phyloP scores from a whole-genome alignment of 1,140 invertebrate genomes.

The Microvelia longipes region DNA sequence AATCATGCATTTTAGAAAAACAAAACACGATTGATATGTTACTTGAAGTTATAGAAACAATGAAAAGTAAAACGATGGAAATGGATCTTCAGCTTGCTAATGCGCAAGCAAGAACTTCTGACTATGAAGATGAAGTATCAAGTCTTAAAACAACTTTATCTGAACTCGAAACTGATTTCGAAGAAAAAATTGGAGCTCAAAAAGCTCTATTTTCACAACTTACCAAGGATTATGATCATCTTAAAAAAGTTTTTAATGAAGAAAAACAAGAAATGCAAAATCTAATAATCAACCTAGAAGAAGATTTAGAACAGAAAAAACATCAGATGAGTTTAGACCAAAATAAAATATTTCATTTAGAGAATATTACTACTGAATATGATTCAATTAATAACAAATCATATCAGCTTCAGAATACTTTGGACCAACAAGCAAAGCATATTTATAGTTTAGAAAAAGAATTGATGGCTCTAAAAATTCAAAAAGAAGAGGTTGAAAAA shows the following conservation, averaged over 20 bases:
- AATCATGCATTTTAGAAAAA: conserved; percentile 9
- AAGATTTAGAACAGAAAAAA: background rate
- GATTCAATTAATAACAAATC: background rate
- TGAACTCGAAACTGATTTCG: conserved; percentile 9
- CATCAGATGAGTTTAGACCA: background rate
- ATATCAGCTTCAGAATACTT: background rate
- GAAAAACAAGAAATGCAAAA: background rate
- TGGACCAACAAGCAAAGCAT: background rate
- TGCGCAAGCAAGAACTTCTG: conserved; percentile 1
- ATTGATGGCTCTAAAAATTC: background rate
- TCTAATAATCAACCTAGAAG: background rate
- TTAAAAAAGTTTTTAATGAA: conserved; percentile 10
- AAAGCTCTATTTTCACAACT: conserved; percentile 11
- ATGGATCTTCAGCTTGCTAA: conserved; percentile 3
- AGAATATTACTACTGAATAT: background rate
- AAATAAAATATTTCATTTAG: background rate
- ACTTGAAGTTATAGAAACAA: conserved; percentile 9
- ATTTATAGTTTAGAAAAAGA: conserved; percentile 11
- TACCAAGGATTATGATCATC: conserved; percentile 14
- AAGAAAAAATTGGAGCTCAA: conserved; percentile 13
- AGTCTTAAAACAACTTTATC: conserved; percentile 4
- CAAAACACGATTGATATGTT: conserved; percentile 12
- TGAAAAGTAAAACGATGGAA: conserved; percentile 8
- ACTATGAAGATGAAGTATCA: conserved; percentile 10
- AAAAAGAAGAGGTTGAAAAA: too few species aligned